Conservation (phyloP, 2,888 invertebrate genomes). For the Aplocera efformata region DNA sequence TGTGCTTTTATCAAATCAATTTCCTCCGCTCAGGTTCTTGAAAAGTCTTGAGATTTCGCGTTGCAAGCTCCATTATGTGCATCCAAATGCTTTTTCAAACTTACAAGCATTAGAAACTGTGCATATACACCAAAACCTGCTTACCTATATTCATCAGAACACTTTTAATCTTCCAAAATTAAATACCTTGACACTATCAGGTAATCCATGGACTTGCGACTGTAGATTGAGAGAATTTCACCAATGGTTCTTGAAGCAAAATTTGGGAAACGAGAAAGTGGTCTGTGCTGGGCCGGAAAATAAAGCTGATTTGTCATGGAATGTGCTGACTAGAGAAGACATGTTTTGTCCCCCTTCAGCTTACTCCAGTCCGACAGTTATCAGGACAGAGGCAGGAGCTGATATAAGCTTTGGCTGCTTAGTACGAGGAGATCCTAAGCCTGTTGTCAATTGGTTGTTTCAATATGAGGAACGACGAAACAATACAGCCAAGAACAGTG, state of each 20-base stretch:
- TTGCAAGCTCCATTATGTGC: slow-evolving; percentile 86
- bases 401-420: slow-evolving; percentile 91
- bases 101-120: slow-evolving; percentile 89
- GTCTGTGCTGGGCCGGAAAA: slow-evolving; percentile 85
- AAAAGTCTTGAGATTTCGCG: slow-evolving; percentile 89
- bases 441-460: slow-evolving; percentile 88
- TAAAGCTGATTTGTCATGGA: slow-evolving; percentile 86
- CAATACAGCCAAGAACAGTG: slow-evolving; percentile 53
- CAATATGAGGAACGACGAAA: slow-evolving; percentile 79
- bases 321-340: slow-evolving; percentile 84
- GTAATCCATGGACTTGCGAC: slow-evolving; percentile 95
- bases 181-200: slow-evolving; percentile 89
- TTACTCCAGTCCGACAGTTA: slow-evolving; percentile 76
- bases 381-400: slow-evolving; percentile 88
- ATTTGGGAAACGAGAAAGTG: slow-evolving; percentile 87
- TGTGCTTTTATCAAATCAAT: slow-evolving; percentile 86
- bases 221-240: slow-evolving; percentile 91
- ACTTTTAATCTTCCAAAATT: slow-evolving; percentile 76
- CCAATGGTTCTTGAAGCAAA: slow-evolving; percentile 89
- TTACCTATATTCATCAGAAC: slow-evolving; percentile 82
- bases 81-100: slow-evolving; percentile 87
- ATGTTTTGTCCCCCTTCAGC: slow-evolving; percentile 91
- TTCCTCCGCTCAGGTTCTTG: slow-evolving; percentile 89
- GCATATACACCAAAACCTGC: slow-evolving; percentile 89
- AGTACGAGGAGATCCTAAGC: slow-evolving; percentile 89